phyloP scores from a whole-genome alignment of 64 coral and sea anemone genomes.

The Dendronephthya gigantea region DNA sequence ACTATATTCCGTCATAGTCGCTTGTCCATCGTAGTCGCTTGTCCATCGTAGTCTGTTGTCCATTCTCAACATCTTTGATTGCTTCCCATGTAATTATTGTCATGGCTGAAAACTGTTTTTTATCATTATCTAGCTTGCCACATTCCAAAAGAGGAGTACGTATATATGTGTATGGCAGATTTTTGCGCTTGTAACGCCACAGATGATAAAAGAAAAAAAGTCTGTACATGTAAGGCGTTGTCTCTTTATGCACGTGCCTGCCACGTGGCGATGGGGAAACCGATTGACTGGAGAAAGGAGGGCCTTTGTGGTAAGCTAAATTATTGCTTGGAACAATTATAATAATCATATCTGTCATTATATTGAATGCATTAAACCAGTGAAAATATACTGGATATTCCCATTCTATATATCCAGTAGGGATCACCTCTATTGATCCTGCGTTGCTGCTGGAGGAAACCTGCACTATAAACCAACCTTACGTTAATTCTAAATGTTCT shows the following conservation, averaged over 20 bases:
- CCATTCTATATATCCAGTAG: too few relatives aligned
- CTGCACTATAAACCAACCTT: too few relatives aligned
- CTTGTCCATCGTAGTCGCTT: too few relatives aligned
- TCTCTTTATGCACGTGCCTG: constrained; percentile 56
- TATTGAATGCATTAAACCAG: too few relatives aligned
- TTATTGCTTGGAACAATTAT: neutral
- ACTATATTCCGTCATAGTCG: too few relatives aligned
- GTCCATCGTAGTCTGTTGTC: too few relatives aligned
- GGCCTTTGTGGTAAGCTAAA: neutral
- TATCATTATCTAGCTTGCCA: constrained; percentile 23
- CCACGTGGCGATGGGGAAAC: constrained; percentile 47
- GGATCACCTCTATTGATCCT: too few relatives aligned
- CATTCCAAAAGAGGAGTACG: constrained; percentile 21
- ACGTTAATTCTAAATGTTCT: too few relatives aligned
- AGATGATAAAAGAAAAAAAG: constrained; percentile 25
- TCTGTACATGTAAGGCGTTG: constrained; percentile 57
- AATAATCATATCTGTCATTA: neutral
- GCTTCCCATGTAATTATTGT: too few relatives aligned
- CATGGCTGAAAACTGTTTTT: neutral
- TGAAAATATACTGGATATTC: too few relatives aligned
- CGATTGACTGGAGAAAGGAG: constrained; percentile 42
- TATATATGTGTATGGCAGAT: constrained; percentile 59
- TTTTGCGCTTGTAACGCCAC: constrained; percentile 57
- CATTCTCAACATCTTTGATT: too few relatives aligned
- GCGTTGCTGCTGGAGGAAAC: too few relatives aligned